phyloP scores from a whole-genome alignment of 2,113 vertebrate genomes.

The Caretta caretta region DNA sequence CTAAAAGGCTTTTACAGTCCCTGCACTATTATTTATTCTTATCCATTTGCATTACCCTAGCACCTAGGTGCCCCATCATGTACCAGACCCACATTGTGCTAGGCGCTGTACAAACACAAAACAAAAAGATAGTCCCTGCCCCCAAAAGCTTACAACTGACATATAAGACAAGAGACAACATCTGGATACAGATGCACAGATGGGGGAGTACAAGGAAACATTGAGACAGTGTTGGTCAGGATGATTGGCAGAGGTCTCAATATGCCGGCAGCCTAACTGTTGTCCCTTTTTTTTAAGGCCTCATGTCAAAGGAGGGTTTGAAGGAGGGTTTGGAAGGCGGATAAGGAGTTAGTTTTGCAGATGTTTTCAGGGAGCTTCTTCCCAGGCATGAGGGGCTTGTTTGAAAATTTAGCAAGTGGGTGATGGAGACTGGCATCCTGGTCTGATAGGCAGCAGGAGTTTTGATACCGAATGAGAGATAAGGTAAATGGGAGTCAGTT shows the following conservation, averaged over 20 bases:
- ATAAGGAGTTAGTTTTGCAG: background rate
- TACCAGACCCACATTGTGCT: background rate
- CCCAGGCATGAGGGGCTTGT: background rate
- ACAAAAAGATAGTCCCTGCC: background rate
- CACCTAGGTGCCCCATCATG: background rate
- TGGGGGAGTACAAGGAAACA: background rate
- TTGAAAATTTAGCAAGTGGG: background rate
- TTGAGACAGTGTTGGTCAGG: background rate
- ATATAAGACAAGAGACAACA: too few relatives aligned
- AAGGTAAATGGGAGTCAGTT: background rate
- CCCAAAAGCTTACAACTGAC: too few relatives aligned
- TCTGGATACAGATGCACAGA: too few relatives aligned
- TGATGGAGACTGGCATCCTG: background rate
- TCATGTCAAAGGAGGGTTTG: background rate
- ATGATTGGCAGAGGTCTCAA: background rate
- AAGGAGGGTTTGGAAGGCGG: too few relatives aligned
- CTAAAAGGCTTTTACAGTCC: background rate
- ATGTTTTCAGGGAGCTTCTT: background rate
- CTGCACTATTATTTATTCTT: background rate
- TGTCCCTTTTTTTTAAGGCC: background rate
- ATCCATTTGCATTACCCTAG: background rate
- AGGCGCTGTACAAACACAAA: background rate
- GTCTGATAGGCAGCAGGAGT: background rate
- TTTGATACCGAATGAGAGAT: background rate
- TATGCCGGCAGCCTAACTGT: background rate